These are phyloP conservation scores for Oncorhynchus keta DNA, from an alignment of 2,113 vertebrate genomes.

Conservation along the genomic window DNA sequence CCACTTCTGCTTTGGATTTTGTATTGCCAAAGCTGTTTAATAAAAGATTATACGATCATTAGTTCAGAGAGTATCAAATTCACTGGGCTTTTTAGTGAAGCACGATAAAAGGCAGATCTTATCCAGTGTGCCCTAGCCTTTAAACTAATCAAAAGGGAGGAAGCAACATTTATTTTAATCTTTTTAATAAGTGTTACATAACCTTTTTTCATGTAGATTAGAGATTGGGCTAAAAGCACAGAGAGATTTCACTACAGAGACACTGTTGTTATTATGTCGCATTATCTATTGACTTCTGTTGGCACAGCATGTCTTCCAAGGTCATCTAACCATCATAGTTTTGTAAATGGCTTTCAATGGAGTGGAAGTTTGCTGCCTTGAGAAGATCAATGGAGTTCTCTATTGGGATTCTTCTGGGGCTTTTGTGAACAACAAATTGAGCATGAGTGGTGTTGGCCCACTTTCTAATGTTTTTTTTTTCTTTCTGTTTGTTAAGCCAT, in stretches of 20 bases:
- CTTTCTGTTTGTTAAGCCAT: conserved; percentile 21
- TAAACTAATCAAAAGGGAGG: not conserved
- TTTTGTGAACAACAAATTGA: conserved; percentile 19
- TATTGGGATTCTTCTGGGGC: conserved; percentile 15
- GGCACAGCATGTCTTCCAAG: conserved; percentile 3
- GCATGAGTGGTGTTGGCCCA: conserved; percentile 27
- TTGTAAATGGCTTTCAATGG: conserved; percentile 26
- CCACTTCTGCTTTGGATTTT: not conserved
- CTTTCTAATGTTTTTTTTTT: conserved; percentile 23
- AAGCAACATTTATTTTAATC: not conserved
- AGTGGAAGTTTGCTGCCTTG: conserved; percentile 26
- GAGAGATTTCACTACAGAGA: not conserved
- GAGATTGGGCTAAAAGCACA: conserved; percentile 1
- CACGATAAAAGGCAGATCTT: not conserved
- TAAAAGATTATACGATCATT: not conserved
- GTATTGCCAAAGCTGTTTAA: not conserved
- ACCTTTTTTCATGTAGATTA: conserved; percentile 12
- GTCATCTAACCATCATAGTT: conserved; percentile 14
- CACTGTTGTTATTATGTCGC: not conserved
- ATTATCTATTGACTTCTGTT: conserved; percentile 10
- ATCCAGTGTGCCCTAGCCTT: not conserved
- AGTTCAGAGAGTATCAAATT: not conserved
- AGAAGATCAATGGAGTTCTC: conserved; percentile 28
- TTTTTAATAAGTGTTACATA: not conserved
- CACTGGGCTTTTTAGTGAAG: not conserved